Conservation (phyloP, 2,797 vertebrate genomes). For the Sebastes umbrosus region DNA sequence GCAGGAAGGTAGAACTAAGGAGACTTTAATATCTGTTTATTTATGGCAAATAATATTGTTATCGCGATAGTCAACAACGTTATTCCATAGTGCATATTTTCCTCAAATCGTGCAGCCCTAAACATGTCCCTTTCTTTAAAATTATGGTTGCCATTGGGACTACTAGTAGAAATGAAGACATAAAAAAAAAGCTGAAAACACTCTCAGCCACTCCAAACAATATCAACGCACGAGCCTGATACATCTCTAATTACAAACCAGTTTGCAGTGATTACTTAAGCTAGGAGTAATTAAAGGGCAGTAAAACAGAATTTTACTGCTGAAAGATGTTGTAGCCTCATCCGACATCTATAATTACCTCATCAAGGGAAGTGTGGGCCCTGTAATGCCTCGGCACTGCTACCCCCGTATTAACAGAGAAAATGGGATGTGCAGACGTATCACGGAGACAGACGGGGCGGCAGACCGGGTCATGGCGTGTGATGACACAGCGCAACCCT, state of each 20-base stretch:
- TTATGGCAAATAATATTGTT: too few species aligned
- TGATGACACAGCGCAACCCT: neutral
- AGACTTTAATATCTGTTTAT: too few species aligned
- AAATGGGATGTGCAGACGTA: conserved; percentile 11
- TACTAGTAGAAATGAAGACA: neutral
- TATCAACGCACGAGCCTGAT: neutral
- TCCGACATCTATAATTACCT: conserved; percentile 70
- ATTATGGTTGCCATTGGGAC: neutral
- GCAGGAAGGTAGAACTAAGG: too few species aligned
- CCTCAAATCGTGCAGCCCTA: neutral
- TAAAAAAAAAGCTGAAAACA: neutral
- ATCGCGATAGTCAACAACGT: too few species aligned
- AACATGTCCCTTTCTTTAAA: neutral
- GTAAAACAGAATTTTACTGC: conserved; percentile 54
- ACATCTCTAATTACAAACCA: conserved; percentile 58
- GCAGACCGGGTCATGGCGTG: conserved; percentile 4
- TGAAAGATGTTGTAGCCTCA: conserved; percentile 54
- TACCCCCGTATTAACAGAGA: conserved; percentile 25
- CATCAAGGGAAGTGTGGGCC: conserved; percentile 52
- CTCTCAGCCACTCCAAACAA: conserved; percentile 11
- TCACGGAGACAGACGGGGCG: neutral
- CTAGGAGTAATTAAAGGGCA: conserved; percentile 66
- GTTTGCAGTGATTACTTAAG: conserved; percentile 50
- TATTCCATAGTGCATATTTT: too few species aligned
- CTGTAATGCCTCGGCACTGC: conserved; percentile 34